A percentile compares a stretch with the other conserved stretches of the same genome.
Evolutionary conservation across 2,113 vertebrate species (phyloP).

Genomic region (Phalacrocorax brasilianus): DNA sequence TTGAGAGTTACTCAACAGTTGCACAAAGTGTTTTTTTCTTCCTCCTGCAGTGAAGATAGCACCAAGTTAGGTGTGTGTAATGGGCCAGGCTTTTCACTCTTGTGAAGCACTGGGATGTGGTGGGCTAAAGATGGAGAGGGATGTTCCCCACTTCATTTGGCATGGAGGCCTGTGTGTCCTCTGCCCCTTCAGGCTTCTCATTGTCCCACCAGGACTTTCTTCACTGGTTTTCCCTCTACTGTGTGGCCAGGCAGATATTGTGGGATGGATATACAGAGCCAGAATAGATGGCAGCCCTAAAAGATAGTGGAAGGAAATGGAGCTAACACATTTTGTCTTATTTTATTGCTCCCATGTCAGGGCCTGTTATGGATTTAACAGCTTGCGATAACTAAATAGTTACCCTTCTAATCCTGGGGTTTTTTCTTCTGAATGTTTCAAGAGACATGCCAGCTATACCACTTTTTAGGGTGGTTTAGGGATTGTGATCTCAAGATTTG

Average conservation of each 20-base stretch:
- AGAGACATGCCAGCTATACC: background rate
- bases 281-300: background rate
- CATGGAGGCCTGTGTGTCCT: background rate
- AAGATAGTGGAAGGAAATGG: background rate
- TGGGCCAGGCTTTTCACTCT: background rate
- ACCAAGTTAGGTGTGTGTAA: background rate
- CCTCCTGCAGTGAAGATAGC: background rate
- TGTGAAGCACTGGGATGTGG: background rate
- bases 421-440: background rate
- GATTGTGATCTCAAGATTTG: background rate
- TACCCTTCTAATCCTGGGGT: background rate
- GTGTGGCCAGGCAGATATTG: background rate
- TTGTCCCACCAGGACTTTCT: background rate
- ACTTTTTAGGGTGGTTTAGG: background rate
- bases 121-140: background rate
- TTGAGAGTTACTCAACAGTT: background rate
- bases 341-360: background rate
- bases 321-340: background rate
- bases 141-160: background rate
- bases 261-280: background rate
- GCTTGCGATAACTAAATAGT: background rate
- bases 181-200: background rate
- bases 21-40: background rate
- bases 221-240: background rate
- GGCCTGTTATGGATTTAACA: background rate